Base-by-base conservation (phyloP, 2,888 invertebrate species). In the Lasioglossum calceatum region DNA sequence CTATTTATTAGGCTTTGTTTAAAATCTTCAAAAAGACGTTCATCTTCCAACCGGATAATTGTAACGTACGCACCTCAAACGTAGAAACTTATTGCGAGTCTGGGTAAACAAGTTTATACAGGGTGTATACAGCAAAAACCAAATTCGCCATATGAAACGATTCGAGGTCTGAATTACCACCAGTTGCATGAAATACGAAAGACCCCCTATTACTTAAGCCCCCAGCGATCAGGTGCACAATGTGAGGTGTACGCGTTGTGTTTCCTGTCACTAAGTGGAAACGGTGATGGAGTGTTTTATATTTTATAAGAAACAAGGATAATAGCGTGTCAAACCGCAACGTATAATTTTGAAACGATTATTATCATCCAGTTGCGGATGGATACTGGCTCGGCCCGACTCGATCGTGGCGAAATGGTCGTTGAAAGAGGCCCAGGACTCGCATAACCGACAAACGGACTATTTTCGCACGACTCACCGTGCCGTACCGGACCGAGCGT, bases 381-480 rank as follows among this genome's bases (percentile, higher is more conserved):
- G 36, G 36, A 67, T 5, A 19, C 36, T 19, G 32, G 19, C 32
- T 67, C 19, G 14, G 27, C 32, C 7, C 36, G 39, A 16, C 2
- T 75, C 47, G 44, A n/a, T 23, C 27, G 16, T 19, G 27, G 27
- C 39, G 71, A 32, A 42, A 77, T 23, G 5, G 10, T 72, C 23
- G 72, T 64, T 32, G 4, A n/a, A 16, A 64, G 61, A 27, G 27
- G 61, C 61, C 32, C 32, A 16, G 61, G 32, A 50, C 16, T 39
- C 64, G 54, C 32, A 14, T 71, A 71, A 82, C 74, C 75, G 74
- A 67, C n/a, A n/a, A 10, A 12, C 36, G 16, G 58, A 77, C 84
- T 54, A 77, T 77, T 79, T 84, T 85, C 84, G 73, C 84, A 85
- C 85, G 84, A 84, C 70, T 39, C 14, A 1, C 16, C 16, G 47